Conservation (phyloP, 1,140 invertebrate species). For the Bombus confusus region DNA sequence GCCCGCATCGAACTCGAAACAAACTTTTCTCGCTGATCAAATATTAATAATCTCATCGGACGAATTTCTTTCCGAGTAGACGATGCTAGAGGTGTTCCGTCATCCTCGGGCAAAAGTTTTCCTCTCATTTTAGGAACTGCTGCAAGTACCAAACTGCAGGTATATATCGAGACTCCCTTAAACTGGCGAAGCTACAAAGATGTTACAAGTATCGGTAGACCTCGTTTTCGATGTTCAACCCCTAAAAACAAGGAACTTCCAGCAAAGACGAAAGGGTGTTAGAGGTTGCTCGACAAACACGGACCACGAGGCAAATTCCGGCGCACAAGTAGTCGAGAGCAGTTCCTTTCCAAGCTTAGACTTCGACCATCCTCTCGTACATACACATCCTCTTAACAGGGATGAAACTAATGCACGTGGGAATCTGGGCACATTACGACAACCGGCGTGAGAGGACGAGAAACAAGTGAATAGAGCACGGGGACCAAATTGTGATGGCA, state of each 20-base stretch:
- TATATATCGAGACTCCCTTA: neutral
- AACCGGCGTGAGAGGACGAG: constrained; percentile 35
- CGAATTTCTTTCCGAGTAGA: neutral
- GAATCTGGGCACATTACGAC: constrained; percentile 64
- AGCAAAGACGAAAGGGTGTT: constrained; percentile 21
- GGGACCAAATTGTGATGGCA: constrained; percentile 54
- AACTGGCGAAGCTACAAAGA: neutral
- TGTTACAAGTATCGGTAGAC: neutral
- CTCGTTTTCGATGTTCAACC: neutral
- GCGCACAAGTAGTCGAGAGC: neutral
- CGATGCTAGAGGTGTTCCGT: neutral
- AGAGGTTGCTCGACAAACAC: constrained; percentile 41
- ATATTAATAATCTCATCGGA: constrained; percentile 11
- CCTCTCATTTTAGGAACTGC: neutral
- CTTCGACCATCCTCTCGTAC: constrained; percentile 31
- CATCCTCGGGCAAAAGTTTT: neutral
- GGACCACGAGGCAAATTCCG: neutral
- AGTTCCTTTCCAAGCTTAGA: constrained; percentile 41
- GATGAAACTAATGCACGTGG: constrained; percentile 67
- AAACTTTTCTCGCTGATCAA: constrained; percentile 7
- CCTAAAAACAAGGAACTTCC: constrained; percentile 20
- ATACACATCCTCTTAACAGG: constrained; percentile 57
- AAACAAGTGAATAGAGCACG: constrained; percentile 54
- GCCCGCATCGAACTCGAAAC: neutral
- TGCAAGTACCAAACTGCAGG: neutral